Base-by-base conservation (phyloP, 2,797 vertebrate genomes). In the Takifugu ocellatus region DNA sequence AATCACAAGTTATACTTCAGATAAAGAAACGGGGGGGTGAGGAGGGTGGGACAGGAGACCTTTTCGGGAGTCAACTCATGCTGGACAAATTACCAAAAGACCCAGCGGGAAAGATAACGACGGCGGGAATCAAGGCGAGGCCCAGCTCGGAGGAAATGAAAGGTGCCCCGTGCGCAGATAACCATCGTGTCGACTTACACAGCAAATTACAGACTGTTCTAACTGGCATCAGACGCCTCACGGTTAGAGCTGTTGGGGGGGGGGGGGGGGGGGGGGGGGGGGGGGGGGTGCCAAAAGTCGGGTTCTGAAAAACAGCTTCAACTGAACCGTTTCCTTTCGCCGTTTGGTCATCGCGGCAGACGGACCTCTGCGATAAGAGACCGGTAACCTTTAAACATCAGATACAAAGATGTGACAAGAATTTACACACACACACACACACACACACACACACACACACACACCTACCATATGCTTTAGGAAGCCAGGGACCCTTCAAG, bases 401-500 rank as follows among this genome's bases (percentile, higher is more conserved):
- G 70, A 79, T 81, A 80, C 71, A 77, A 75, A 52, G 51, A 83
- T 83, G 72, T 84, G 72, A 75, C 66, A 81, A 68, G 69, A 68
- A 67, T 50, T 29, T 49, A 49, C 46, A 8, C 46, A 17, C 53
- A 46, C 45, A 52, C 29, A 57, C 45, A 57, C 64, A 54, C 47
- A 36, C 29, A 57, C 3, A 57, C 45, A 57, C 46, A 46, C 25
- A 46, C 25, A 46, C 26, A 55, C 42, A 44, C 25, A 54, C 39
- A 62, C 79, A 83, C 65, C 71, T 87, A 87, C 95, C 95, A 95
- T 95, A 94, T 97, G 96, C 91, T 93, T 86, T 87, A 90, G 93
- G 92, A 94, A 93, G 87, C 87, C 84, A 78, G 90, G 90, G 90
- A 92, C 93, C 91, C 93, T 94, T 93, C 91, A 92, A 93, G 93